Base-by-base conservation (phyloP, 1,140 invertebrate species). In the Trissolcus basalis region DNA sequence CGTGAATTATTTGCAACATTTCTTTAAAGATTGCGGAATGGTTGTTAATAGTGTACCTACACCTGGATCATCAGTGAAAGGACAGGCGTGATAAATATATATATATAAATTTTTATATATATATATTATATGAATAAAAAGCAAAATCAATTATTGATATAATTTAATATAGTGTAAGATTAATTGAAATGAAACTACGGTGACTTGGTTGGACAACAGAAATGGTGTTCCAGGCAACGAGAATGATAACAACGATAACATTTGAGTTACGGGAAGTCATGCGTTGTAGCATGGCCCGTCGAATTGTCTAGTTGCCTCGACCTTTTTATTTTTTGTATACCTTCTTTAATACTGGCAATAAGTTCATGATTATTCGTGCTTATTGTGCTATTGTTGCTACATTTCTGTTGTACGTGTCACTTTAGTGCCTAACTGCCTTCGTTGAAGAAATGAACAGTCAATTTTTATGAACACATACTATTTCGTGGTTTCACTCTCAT, bases 41-140 rank as follows among this genome's bases (percentile, higher is more conserved):
- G 80, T 84, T 84, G 83, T 86, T 86, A 85, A 85, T 82, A 85
- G 83, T 87, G 86, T 87, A 87, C 82, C 85, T 87, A 88, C 80
- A 73, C 50, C 81, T 87, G 85, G 79, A 80, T 83, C 81, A 85
- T 83, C 81, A 78, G 83, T 74, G 76, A 68, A 80, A 78, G 81
- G 81, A 82, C 80, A 82, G 81, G 81, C 78, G 86, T 86, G 83
- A 84, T 82, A 86, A 82, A 84, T 81, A 83, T 80, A 85, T 49
- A 72, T 80, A 81, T 80, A 81, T 75, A 80, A 75, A 82, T 73
- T 82, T 77, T 83, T 80, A 77, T 78, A 84, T 78, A 82, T 77
- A 80, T 77, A n/a, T n/a, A n/a, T n/a, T n/a, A n/a, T n/a, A 81
- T 77, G 81, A 68, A 84, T 80, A 82, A 59, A 63, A 73, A 48